These are phyloP conservation scores for Chlorops oryzae DNA, from an alignment of 1,140 invertebrate genomes.

Conservation along the genomic window DNA sequence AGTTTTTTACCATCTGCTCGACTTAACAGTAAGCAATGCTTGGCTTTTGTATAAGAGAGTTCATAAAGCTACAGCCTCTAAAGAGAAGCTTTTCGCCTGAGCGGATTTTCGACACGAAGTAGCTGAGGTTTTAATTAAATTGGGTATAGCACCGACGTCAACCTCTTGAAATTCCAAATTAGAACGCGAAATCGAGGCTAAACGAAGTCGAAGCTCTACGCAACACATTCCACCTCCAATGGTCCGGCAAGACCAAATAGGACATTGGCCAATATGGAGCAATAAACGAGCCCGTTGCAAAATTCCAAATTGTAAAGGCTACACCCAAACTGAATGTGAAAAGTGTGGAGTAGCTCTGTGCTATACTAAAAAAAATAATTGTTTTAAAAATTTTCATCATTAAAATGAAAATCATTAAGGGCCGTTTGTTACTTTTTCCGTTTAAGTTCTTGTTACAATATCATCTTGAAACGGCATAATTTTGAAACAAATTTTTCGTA, in stretches of 20 bases:
- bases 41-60: conserved; percentile 35
- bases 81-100: neutral
- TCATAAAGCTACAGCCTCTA: conserved; percentile 13
- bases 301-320: neutral
- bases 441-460: no score
- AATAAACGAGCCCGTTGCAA: neutral
- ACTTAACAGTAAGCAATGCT: conserved; percentile 30
- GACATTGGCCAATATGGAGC: neutral
- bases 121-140: conserved; percentile 19
- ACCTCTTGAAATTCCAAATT: neutral
- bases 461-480: no score
- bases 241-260: neutral
- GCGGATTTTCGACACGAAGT: conserved; percentile 28
- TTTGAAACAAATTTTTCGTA: no score
- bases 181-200: neutral
- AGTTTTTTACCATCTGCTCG: conserved; percentile 22
- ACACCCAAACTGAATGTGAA: neutral
- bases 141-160: neutral
- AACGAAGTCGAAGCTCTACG: neutral
- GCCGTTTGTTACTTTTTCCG: no score
- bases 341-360: neutral
- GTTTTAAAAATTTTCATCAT: neutral
- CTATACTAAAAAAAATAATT: neutral
- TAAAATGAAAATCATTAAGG: no score
- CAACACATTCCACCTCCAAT: neutral